Evolutionary conservation across 2,797 vertebrate genomes (phyloP).

Genomic region (Rhinatrema bivittatum): DNA sequence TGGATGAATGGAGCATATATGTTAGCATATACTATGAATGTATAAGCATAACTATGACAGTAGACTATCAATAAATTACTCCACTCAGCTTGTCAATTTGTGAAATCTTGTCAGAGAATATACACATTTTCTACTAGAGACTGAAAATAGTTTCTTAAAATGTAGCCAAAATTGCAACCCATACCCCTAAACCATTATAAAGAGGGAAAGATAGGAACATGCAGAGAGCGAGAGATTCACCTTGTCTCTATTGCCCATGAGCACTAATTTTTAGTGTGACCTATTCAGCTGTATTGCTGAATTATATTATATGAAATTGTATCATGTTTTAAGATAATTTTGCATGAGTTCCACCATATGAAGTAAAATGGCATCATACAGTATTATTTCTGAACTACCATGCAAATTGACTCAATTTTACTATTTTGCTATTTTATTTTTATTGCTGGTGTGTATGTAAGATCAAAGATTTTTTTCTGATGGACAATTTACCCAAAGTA

Average conservation of each 20-base stretch:
- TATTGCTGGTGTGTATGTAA: conserved; percentile 35
- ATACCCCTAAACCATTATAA: too few species aligned
- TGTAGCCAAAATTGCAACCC: conserved; percentile 21
- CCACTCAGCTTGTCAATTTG: conserved; percentile 18
- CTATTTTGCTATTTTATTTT: conserved; percentile 42
- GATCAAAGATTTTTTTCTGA: conserved; percentile 37
- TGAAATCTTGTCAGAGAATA: conserved; percentile 32
- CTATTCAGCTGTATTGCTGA: too few species aligned
- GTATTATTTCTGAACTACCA: conserved; percentile 34
- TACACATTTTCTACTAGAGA: conserved; percentile 31
- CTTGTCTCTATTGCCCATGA: too few species aligned
- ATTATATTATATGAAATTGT: too few species aligned
- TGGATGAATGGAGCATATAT: not conserved
- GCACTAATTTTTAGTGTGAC: too few species aligned
- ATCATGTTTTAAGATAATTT: too few species aligned
- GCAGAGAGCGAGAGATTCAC: too few species aligned
- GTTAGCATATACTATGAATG: conserved; percentile 7
- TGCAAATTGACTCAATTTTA: conserved; percentile 33
- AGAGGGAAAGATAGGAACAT: too few species aligned
- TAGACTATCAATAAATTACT: conserved; percentile 30
- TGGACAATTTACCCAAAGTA: conserved; percentile 26
- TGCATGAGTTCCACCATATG: too few species aligned
- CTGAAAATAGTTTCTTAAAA: conserved; percentile 40
- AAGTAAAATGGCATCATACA: too few species aligned
- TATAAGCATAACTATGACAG: conserved; percentile 30